Percentiles rank a stretch among this genome's conserved stretches.
These are phyloP conservation scores for Agrypnia vestita DNA, from an alignment of 1,140 invertebrate species.

Conservation along the genomic window DNA sequence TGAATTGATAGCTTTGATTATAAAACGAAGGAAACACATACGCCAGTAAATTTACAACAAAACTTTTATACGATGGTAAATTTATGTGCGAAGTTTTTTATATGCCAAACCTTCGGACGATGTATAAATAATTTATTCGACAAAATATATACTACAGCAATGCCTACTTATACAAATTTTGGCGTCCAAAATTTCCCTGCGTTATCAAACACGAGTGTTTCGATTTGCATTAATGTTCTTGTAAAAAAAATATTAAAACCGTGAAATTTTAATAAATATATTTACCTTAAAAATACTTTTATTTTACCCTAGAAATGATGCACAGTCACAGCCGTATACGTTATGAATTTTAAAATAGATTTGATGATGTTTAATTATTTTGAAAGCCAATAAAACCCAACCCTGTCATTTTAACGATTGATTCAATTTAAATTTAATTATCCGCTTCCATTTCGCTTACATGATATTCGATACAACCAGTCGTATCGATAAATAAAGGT, in stretches of 20 bases:
- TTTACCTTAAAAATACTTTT: too few species aligned
- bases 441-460: slow-evolving; percentile 26
- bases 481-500: slow-evolving; percentile 50
- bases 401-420: slow-evolving; percentile 3
- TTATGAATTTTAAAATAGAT: neutral
- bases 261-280: too few species aligned
- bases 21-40: neutral
- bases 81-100: neutral
- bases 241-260: too few species aligned
- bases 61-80: neutral
- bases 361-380: neutral
- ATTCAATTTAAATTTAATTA: slow-evolving; percentile 34
- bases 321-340: too few species aligned
- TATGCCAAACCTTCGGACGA: neutral
- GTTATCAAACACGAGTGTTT: too few species aligned
- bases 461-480: slow-evolving; percentile 30
- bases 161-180: too few species aligned
- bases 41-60: too few species aligned
- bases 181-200: too few species aligned
- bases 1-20: slow-evolving; percentile 23
- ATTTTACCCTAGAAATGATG: too few species aligned
- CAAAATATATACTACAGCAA: too few species aligned
- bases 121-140: too few species aligned
- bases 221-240: too few species aligned
- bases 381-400: neutral